Base-by-base conservation (phyloP, 1,140 invertebrate species). In the Cryptotermes secundus region DNA sequence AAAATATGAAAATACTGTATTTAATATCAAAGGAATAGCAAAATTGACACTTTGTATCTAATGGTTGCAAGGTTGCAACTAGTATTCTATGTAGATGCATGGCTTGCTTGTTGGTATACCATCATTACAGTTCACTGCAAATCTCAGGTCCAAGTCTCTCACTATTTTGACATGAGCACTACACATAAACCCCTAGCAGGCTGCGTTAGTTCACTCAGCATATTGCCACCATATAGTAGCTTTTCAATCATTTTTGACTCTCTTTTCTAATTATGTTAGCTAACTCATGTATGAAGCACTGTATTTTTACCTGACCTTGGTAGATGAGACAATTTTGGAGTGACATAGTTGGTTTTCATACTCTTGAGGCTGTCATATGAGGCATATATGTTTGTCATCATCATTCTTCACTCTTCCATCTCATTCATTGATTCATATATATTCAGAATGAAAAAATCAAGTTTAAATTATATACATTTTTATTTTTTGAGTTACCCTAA, bases 11-110 rank as follows among this genome's bases (percentile, higher is more conserved):
- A 72, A 72, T 72, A 72, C 16, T n/a, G n/a, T 65, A n/a, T 72
- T 72, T 72, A 9, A 72, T n/a, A 72, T 72, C n/a, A 72, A 72
- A 72, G 59, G 59, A 72, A 72, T 72, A 72, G 31, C 59, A 72
- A 16, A 14, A 72, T 72, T 72, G 7, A 31, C 59, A 72, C 26
- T 72, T 72, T 72, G 59, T 72, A 14, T 72, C 59, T 72, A n/a
- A 72, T 72, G 14, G n/a, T 72, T 72, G 26, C 10, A 10, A 72
- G 14, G n/a, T 72, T 72, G 26, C 10, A 10, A 72, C 14, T 49
- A 3, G 16, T 38, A 38, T 38, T 38, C 12, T 38, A 59, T 59
- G 53, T 59, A 59, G 59, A 0, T 72, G 59, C 59, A 72, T 72
- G n/a, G 9, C 1, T 10, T 59, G 53, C 53, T 59, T 19, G n/a